phyloP scores from a whole-genome alignment of 2,113 vertebrate genomes.

The Stegastes partitus region DNA sequence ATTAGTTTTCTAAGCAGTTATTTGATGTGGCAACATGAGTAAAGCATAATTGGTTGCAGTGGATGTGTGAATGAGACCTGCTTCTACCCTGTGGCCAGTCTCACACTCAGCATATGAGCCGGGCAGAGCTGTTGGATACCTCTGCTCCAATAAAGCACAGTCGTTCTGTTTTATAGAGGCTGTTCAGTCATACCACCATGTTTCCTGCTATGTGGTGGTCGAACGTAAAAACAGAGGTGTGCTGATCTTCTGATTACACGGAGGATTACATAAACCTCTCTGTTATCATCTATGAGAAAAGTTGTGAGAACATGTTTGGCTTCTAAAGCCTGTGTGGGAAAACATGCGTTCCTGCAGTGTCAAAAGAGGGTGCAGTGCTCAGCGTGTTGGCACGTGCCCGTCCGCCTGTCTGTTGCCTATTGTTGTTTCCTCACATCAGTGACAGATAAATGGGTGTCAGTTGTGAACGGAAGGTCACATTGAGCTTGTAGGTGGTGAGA shows the following conservation, averaged over 20 bases:
- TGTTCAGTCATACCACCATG: slow-evolving; percentile 67
- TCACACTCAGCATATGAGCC: slow-evolving; percentile 33
- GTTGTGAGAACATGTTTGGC: slow-evolving; percentile 71
- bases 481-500: slow-evolving; percentile 52
- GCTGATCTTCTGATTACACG: slow-evolving; percentile 64
- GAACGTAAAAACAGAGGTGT: slow-evolving; percentile 24
- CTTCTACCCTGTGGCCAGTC: slow-evolving; percentile 44
- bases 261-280: slow-evolving; percentile 50
- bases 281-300: slow-evolving; percentile 59
- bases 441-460: slow-evolving; percentile 47
- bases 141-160: slow-evolving; percentile 50
- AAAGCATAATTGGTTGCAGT: slow-evolving; percentile 63
- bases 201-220: slow-evolving; percentile 61
- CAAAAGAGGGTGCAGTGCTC: slow-evolving; percentile 73
- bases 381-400: slow-evolving; percentile 76
- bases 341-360: slow-evolving; percentile 56
- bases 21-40: slow-evolving; percentile 63
- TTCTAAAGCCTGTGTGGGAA: slow-evolving; percentile 73
- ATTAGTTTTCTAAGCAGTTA: slow-evolving; percentile 40
- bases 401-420: slow-evolving; percentile 48
- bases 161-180: slow-evolving; percentile 68
- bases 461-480: slow-evolving; percentile 41
- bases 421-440: slow-evolving; percentile 54
- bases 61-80: slow-evolving; percentile 53
- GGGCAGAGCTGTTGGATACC: slow-evolving; percentile 36